phyloP scores from a whole-genome alignment of 2,113 vertebrate species.

The Platichthys flesus region DNA sequence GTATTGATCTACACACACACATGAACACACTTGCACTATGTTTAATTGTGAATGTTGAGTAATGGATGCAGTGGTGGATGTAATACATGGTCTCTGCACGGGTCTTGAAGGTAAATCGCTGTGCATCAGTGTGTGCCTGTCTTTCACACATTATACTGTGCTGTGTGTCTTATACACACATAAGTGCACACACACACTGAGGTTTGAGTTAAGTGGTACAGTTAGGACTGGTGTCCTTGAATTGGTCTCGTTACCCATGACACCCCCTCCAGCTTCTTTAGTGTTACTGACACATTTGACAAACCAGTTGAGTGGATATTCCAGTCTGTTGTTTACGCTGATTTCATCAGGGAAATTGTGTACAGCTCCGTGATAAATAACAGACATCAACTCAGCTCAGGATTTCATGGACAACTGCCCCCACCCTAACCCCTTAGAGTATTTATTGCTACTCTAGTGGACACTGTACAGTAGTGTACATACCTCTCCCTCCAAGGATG shows the following conservation, averaged over 20 bases:
- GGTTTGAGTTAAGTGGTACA: slow-evolving; percentile 3
- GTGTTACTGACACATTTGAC: slow-evolving; percentile 29
- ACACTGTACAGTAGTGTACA: neutral
- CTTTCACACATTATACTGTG: neutral
- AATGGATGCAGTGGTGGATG: neutral
- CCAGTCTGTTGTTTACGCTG: neutral
- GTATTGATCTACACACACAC: slow-evolving; percentile 12
- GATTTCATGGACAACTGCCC: neutral
- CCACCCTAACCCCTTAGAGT: neutral
- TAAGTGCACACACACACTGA: neutral
- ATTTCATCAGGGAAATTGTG: slow-evolving; percentile 3
- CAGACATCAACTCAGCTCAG: neutral
- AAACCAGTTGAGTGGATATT: slow-evolving; percentile 24
- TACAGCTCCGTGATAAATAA: slow-evolving; percentile 6
- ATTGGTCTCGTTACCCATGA: slow-evolving; percentile 11
- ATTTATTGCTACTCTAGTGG: neutral
- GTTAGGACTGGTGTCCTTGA: slow-evolving; percentile 30
- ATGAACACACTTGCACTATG: slow-evolving; percentile 2
- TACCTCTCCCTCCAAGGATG: neutral
- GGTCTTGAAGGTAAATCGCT: neutral
- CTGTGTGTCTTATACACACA: too few relatives aligned
- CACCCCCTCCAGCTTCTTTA: neutral
- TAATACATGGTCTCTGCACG: too few relatives aligned
- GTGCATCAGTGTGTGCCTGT: neutral
- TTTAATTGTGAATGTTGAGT: neutral